A percentile compares a stretch with the other conserved stretches of the same genome.
phyloP scores from a whole-genome alignment of 1,140 invertebrate species.

The Neotoxoptera formosana region DNA sequence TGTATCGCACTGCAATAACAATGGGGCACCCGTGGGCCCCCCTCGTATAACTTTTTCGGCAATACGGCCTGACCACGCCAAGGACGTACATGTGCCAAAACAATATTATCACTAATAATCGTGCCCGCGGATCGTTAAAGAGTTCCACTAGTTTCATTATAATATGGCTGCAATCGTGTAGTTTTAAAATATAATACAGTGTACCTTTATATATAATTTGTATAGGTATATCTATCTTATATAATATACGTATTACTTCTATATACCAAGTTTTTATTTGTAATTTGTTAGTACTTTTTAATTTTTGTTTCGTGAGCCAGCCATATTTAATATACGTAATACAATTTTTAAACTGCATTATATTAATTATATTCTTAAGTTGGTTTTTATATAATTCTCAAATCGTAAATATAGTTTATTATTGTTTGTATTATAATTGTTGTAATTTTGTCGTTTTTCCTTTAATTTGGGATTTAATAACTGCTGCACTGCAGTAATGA shows the following conservation, averaged over 20 bases:
- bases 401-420: background rate
- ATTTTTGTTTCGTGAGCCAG: background rate
- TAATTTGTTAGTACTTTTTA: background rate
- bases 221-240: background rate
- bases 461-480: background rate
- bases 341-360: background rate
- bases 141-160: background rate
- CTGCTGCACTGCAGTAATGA: background rate
- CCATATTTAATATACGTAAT: background rate
- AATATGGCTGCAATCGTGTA: conserved; percentile 5
- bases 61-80: conserved; percentile 33
- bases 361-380: background rate
- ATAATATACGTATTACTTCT: background rate
- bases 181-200: background rate
- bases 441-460: background rate
- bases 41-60: conserved; percentile 53
- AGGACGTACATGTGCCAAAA: conserved; percentile 53
- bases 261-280: background rate
- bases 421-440: background rate
- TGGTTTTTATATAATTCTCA: background rate
- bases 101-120: conserved; percentile 46
- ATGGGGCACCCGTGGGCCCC: conserved; percentile 46
- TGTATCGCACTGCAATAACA: conserved; percentile 42
- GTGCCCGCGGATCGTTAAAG: conserved; percentile 33
- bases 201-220: background rate